phyloP scores from a whole-genome alignment of 2,797 vertebrate genomes.

The Borostomias antarcticus region DNA sequence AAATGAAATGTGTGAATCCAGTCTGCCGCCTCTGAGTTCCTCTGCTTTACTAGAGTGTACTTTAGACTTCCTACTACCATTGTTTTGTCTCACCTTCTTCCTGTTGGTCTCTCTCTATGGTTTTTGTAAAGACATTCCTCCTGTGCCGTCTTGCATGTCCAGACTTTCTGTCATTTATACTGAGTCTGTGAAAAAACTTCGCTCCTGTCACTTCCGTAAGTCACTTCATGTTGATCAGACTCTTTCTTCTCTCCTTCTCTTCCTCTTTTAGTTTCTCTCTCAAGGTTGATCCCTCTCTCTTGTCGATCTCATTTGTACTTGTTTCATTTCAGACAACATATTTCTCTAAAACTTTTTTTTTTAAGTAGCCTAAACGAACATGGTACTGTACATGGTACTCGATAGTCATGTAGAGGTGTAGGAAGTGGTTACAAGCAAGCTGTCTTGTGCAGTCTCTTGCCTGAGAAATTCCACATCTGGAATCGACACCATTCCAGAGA shows the following conservation, averaged over 20 bases:
- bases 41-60: conserved; percentile 31
- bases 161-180: conserved; percentile 91
- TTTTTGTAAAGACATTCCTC: conserved; percentile 85
- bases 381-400: no score
- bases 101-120: conserved; percentile 82
- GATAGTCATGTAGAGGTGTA: not conserved
- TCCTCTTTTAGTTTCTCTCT: conserved; percentile 18
- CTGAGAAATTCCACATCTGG: no score
- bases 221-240: conserved; percentile 67
- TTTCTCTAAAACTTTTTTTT: not conserved
- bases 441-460: no score
- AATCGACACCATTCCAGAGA: not conserved
- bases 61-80: conserved; percentile 39
- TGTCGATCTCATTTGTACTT: conserved; percentile 18
- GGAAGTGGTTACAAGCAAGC: not conserved
- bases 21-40: conserved; percentile 43
- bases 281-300: conserved; percentile 18
- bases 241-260: conserved; percentile 20
- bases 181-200: conserved; percentile 93
- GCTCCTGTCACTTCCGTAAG: conserved; percentile 90
- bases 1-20: conserved; percentile 34
- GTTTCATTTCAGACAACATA: not conserved
- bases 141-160: conserved; percentile 91
- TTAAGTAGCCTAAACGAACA: not conserved
- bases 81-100: conserved; percentile 61